Percentiles rank a stretch among this genome's conserved stretches.
Evolutionary conservation across 2,888 invertebrate genomes (phyloP).

Genomic region (Sesia apiformis): DNA sequence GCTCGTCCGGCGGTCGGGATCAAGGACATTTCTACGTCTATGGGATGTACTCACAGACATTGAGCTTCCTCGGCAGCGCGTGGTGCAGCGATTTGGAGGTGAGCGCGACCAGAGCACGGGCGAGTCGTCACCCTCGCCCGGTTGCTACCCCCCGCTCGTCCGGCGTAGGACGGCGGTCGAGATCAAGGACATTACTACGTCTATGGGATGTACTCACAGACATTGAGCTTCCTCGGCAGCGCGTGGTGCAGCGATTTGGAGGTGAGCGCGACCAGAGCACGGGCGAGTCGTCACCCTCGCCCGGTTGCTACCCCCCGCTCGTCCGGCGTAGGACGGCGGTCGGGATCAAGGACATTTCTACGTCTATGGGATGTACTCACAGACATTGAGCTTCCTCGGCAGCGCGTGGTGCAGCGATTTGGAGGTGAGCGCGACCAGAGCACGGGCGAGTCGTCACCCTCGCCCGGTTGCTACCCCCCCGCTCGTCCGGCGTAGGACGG

Average conservation of each 20-base stretch:
- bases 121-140: slow-evolving; percentile 17
- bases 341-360: slow-evolving; percentile 82
- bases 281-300: slow-evolving; percentile 70
- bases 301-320: slow-evolving; percentile 11
- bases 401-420: slow-evolving; percentile 84
- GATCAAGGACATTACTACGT: slow-evolving; percentile 79
- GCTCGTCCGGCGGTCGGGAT: no score
- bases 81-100: slow-evolving; percentile 88
- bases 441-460: slow-evolving; percentile 76
- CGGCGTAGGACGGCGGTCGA: slow-evolving; percentile 89
- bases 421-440: slow-evolving; percentile 88
- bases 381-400: slow-evolving; percentile 81
- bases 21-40: no score
- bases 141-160: slow-evolving; percentile 28
- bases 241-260: slow-evolving; percentile 85
- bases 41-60: slow-evolving; percentile 77
- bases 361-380: slow-evolving; percentile 45
- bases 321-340: slow-evolving; percentile 88
- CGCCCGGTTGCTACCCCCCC: slow-evolving; percentile 9
- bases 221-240: slow-evolving; percentile 81
- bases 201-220: slow-evolving; percentile 59
- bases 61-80: slow-evolving; percentile 81
- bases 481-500: no score
- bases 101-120: slow-evolving; percentile 28
- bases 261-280: slow-evolving; percentile 87